phyloP scores from a whole-genome alignment of 2,888 invertebrate species.

The Gari tellinella region DNA sequence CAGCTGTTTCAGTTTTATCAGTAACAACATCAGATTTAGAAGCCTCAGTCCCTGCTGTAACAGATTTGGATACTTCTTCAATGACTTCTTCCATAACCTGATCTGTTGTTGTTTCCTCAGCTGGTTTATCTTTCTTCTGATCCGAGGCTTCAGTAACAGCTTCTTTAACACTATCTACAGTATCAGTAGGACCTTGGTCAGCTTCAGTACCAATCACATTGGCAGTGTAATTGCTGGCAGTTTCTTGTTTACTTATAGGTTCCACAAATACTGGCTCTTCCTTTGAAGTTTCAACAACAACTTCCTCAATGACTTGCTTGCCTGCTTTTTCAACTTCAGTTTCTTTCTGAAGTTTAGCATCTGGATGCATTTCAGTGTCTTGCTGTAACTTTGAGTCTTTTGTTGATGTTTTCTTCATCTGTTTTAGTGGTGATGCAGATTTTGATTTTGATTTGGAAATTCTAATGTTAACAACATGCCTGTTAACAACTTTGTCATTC shows the following conservation, averaged over 20 bases:
- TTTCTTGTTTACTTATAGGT: conserved; percentile 11
- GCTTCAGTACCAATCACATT: conserved; percentile 1
- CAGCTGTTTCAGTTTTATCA: no score
- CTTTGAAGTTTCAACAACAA: not conserved
- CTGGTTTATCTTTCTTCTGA: not conserved
- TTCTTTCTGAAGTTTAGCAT: not conserved
- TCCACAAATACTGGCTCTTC: conserved; percentile 1
- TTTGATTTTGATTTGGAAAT: conserved; percentile 8
- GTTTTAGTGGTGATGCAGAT: conserved; percentile 4
- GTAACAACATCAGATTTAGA: not conserved
- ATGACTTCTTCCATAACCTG: not conserved
- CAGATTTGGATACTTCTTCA: not conserved
- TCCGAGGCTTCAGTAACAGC: not conserved
- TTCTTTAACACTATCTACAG: not conserved
- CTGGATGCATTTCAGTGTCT: not conserved
- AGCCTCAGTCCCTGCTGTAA: not conserved
- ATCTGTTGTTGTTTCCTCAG: not conserved
- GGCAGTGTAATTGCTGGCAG: not conserved
- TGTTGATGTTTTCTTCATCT: not conserved
- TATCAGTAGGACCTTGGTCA: conserved; percentile 11
- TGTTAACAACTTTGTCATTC: conserved; percentile 42
- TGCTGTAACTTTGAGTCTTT: not conserved
- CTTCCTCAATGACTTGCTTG: not conserved
- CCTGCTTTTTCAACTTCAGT: not conserved
- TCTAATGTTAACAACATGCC: conserved; percentile 20